Evolutionary conservation across 2,113 vertebrate species (phyloP).

Genomic region (Callipepla californica): DNA sequence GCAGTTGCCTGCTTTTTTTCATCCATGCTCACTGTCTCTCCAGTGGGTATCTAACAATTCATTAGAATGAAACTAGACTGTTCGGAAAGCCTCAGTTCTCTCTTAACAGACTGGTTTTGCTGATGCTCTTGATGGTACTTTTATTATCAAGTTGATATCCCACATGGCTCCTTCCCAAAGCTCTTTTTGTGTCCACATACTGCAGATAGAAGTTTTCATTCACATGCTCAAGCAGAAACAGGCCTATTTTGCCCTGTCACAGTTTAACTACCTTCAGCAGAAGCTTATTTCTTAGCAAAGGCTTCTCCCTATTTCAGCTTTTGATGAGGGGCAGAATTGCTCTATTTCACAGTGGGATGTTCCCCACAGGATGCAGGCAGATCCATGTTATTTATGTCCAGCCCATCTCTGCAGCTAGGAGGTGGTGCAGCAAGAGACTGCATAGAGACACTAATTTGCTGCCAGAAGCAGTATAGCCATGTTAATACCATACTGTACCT

Average conservation of each 20-base stretch:
- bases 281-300: background rate
- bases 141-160: background rate
- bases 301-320: background rate
- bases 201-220: background rate
- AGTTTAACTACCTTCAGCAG: background rate
- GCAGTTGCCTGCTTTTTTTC: background rate
- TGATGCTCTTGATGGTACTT: background rate
- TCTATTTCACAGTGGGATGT: background rate
- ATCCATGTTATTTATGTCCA: background rate
- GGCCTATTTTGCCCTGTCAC: background rate
- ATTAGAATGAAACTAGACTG: background rate
- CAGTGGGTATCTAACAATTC: background rate
- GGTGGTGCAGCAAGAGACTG: background rate
- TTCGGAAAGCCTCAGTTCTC: background rate
- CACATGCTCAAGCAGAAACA: background rate
- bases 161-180: background rate
- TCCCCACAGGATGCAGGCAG: background rate
- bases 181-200: accelerated
- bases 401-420: background rate
- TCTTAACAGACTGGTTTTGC: background rate
- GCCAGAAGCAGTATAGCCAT: background rate
- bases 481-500: background rate
- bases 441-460: background rate
- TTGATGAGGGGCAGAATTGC: background rate
- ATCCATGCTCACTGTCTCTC: background rate